Conservation (phyloP, 2,113 vertebrate genomes). For the Calypte anna region DNA sequence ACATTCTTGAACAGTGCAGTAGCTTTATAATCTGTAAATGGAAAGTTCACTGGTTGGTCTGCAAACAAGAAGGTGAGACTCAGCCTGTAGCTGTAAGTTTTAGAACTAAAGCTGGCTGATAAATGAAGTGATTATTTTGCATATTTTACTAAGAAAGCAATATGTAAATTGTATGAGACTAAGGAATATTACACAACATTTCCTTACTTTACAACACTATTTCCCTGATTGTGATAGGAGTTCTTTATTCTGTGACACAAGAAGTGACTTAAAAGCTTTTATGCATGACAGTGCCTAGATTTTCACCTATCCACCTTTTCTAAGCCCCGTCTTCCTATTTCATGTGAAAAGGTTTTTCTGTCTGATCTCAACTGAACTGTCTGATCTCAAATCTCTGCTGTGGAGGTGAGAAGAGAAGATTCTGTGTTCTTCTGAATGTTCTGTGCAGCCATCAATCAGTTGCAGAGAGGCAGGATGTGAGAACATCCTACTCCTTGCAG, state of each 20-base stretch:
- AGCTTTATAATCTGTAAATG: conserved; percentile 11
- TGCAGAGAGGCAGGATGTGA: background rate
- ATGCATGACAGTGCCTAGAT: background rate
- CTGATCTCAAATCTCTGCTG: background rate
- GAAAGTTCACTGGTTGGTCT: conserved; percentile 43
- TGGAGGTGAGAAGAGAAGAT: background rate
- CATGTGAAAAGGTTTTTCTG: background rate
- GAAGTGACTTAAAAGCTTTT: background rate
- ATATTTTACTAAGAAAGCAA: background rate
- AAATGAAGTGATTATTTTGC: conserved; percentile 7
- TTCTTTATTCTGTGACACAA: background rate
- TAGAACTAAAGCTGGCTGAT: conserved; percentile 15
- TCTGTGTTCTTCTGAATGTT: background rate
- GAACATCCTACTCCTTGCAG: background rate
- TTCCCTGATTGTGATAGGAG: background rate
- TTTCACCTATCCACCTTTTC: background rate
- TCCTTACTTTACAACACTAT: background rate
- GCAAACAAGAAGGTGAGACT: background rate
- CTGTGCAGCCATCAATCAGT: background rate
- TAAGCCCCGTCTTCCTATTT: background rate
- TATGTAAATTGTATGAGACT: background rate
- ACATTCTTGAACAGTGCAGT: conserved; percentile 8
- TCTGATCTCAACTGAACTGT: background rate
- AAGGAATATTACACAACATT: background rate
- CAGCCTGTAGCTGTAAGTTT: background rate